A percentile compares a stretch with the other conserved stretches of the same genome.
Conservation (phyloP, 2,888 invertebrate species). For the Mythimna pallens region DNA sequence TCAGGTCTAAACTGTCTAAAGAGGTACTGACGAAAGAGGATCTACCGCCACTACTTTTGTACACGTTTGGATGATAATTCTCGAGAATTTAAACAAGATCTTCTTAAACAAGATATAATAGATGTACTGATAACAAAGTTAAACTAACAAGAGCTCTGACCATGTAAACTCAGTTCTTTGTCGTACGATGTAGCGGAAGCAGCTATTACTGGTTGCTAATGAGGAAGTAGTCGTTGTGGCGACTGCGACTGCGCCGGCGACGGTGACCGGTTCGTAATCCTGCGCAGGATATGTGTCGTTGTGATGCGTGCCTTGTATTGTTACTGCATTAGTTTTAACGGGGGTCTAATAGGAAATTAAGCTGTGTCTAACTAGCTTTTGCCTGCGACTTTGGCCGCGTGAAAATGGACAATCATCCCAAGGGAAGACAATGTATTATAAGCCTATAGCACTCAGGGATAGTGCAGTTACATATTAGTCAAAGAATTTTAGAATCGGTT, state of each 20-base stretch:
- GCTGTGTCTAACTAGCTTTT: neutral
- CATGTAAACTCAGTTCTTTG: constrained; percentile 42
- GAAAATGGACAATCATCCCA: too few relatives aligned
- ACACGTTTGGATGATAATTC: neutral
- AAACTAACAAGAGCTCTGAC: constrained; percentile 2
- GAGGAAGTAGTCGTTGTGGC: constrained; percentile 83
- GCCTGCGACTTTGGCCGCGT: too few relatives aligned
- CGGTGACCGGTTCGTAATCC: constrained; percentile 66
- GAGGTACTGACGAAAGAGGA: too few relatives aligned
- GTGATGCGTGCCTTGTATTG: constrained; percentile 37
- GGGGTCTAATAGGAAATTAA: neutral
- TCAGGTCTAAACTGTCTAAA: too few relatives aligned
- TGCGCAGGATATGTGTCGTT: constrained; percentile 60
- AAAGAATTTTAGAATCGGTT: too few relatives aligned
- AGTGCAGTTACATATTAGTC: too few relatives aligned
- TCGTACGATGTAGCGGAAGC: constrained; percentile 76
- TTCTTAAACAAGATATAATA: neutral
- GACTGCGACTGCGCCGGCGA: constrained; percentile 37
- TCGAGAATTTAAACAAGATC: neutral
- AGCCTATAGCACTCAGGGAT: too few relatives aligned
- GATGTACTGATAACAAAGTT: neutral
- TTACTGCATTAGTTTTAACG: neutral
- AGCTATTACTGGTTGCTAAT: constrained; percentile 84
- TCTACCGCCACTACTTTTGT: too few relatives aligned
- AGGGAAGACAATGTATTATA: too few relatives aligned